Conservation (phyloP, 2,888 invertebrate genomes). For the Atethmia centrago region DNA sequence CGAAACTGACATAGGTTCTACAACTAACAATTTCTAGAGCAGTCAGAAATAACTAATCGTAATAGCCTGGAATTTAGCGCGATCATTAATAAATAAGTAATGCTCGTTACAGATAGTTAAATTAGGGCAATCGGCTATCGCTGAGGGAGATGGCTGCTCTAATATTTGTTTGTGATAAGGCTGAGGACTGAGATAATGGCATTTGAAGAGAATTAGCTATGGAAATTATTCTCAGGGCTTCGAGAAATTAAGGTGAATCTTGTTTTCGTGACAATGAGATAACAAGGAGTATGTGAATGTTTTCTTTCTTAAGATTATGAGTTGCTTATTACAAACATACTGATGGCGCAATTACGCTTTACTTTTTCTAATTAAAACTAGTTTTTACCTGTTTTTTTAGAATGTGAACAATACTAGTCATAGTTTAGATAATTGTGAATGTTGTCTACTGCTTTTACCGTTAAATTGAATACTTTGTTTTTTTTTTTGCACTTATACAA, state of each 20-base stretch:
- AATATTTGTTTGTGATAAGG: conserved; percentile 38
- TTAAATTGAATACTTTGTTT: neutral
- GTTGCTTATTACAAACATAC: conserved; percentile 11
- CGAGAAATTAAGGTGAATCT: conserved; percentile 9
- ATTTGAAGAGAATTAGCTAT: conserved; percentile 2
- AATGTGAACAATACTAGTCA: neutral
- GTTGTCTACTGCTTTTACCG: neutral
- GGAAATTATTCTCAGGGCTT: conserved; percentile 38
- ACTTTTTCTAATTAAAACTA: conserved; percentile 8
- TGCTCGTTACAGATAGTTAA: conserved; percentile 51
- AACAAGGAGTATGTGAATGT: neutral
- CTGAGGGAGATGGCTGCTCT: conserved; percentile 35
- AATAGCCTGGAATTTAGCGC: conserved; percentile 34
- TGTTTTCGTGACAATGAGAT: conserved; percentile 10
- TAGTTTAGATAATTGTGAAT: neutral
- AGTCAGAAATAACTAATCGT: conserved; percentile 42
- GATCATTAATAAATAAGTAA: conserved; percentile 37
- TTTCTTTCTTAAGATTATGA: conserved; percentile 16
- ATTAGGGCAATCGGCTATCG: conserved; percentile 58
- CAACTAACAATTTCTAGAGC: conserved; percentile 8
- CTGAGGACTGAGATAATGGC: conserved; percentile 15
- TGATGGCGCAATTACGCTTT: conserved; percentile 2
- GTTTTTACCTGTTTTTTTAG: neutral
- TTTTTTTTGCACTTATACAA: neutral
- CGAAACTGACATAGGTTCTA: neutral